Conservation (phyloP, 2,888 invertebrate species). For the Rosalia funebris region DNA sequence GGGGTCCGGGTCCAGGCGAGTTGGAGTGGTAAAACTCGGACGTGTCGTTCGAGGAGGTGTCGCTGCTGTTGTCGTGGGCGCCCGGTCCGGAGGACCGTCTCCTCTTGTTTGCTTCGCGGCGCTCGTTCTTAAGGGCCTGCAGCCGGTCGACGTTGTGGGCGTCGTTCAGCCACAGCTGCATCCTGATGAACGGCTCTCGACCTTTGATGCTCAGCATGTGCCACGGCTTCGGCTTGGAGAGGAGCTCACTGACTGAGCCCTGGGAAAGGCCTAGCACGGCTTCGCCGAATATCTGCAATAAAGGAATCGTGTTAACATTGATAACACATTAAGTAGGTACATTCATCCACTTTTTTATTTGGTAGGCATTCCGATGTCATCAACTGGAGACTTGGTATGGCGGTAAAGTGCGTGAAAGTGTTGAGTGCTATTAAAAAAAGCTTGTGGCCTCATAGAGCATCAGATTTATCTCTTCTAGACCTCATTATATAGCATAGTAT, state of each 20-base stretch:
- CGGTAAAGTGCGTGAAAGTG: too few species aligned
- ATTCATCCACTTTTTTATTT: too few species aligned
- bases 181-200: conserved; percentile 93
- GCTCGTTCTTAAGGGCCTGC: conserved; percentile 89
- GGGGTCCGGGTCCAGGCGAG: conserved; percentile 83
- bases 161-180: conserved; percentile 97
- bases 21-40: conserved; percentile 89
- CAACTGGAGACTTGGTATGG: too few species aligned
- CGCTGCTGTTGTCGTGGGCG: conserved; percentile 86
- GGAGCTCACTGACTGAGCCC: conserved; percentile 95
- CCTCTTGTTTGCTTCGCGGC: conserved; percentile 90
- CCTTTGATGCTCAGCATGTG: conserved; percentile 99
- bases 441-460: too few species aligned
- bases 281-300: conserved; percentile 89
- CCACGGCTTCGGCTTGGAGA: conserved; percentile 99
- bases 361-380: too few species aligned
- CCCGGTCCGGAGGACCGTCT: conserved; percentile 84
- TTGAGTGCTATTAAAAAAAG: too few species aligned
- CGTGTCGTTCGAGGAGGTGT: conserved; percentile 88
- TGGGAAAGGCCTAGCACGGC: conserved; percentile 96
- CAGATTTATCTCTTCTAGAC: too few species aligned
- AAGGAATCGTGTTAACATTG: conserved; percentile 17
- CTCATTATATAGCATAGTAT: too few species aligned
- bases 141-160: conserved; percentile 93
- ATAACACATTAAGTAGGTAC: too few species aligned